Conservation (phyloP, 2,888 invertebrate species). For the Andrena haemorrhoa region DNA sequence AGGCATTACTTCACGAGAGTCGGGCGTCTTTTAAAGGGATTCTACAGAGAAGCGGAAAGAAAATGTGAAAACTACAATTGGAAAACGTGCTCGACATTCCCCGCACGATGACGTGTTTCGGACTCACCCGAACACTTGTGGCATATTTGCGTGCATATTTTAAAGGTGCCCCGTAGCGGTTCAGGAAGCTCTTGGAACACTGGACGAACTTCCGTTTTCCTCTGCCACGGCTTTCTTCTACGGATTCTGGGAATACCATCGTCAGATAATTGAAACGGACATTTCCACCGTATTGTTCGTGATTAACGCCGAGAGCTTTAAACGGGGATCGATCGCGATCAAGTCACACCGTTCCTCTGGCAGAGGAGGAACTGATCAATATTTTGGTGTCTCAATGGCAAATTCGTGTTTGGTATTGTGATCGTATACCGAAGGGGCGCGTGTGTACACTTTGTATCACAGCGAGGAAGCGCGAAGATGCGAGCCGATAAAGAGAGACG, state of each 20-base stretch:
- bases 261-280: slow-evolving; percentile 15
- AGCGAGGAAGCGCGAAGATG: no score
- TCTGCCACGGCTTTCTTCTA: slow-evolving; percentile 11
- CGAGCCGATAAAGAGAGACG: no score
- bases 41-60: slow-evolving; percentile 12
- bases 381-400: slow-evolving; percentile 8
- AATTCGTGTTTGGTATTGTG: neutral
- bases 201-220: slow-evolving; percentile 42
- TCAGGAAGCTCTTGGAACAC: slow-evolving; percentile 27
- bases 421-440: no score
- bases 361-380: neutral
- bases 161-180: slow-evolving; percentile 7
- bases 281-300: neutral
- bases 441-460: no score
- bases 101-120: neutral
- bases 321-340: neutral
- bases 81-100: neutral
- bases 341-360: neutral
- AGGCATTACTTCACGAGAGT: slow-evolving; percentile 28
- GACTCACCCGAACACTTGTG: slow-evolving; percentile 29
- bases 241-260: slow-evolving; percentile 42
- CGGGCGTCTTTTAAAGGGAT: neutral
- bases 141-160: slow-evolving; percentile 39
- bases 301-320: neutral
- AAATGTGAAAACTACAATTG: neutral